Conservation (phyloP, 2,888 invertebrate species). For the Lypha dubia region DNA sequence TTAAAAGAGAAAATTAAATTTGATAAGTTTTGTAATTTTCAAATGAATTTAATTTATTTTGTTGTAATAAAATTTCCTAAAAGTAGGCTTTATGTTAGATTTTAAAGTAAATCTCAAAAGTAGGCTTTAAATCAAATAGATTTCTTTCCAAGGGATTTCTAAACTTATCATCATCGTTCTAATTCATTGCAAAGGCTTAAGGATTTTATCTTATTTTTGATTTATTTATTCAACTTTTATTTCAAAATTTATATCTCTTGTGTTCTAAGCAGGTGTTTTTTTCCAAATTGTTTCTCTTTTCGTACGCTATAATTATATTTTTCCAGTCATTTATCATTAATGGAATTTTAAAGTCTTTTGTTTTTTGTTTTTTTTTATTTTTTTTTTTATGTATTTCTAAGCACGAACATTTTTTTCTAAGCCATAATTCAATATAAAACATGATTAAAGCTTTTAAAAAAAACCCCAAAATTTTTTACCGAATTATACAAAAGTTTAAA, state of each 20-base stretch:
- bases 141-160: too few species aligned
- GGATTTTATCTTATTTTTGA: not conserved
- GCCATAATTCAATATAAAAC: slow-evolving; percentile 68
- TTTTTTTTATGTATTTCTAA: slow-evolving; percentile 37
- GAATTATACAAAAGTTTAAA: slow-evolving; percentile 29
- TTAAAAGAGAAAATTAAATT: slow-evolving; percentile 30
- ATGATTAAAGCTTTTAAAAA: slow-evolving; percentile 60
- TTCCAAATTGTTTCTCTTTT: slow-evolving; percentile 12
- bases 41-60: too few species aligned
- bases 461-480: slow-evolving; percentile 12
- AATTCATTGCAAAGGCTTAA: not conserved
- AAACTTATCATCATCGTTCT: too few species aligned
- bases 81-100: slow-evolving; percentile 2
- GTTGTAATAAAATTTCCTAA: not conserved
- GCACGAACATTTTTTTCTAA: slow-evolving; percentile 64
- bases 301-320: slow-evolving; percentile 53
- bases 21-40: too few species aligned
- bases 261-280: slow-evolving; percentile 58
- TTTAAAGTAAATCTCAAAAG: not conserved
- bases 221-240: not conserved
- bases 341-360: slow-evolving; percentile 53
- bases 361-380: slow-evolving; percentile 10
- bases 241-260: not conserved
- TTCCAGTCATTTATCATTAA: slow-evolving; percentile 67
- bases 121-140: too few species aligned